Percentiles rank a stretch among this genome's conserved stretches.
Evolutionary conservation across 2,113 vertebrate genomes (phyloP).

Genomic region (Nesoenas mayeri): DNA sequence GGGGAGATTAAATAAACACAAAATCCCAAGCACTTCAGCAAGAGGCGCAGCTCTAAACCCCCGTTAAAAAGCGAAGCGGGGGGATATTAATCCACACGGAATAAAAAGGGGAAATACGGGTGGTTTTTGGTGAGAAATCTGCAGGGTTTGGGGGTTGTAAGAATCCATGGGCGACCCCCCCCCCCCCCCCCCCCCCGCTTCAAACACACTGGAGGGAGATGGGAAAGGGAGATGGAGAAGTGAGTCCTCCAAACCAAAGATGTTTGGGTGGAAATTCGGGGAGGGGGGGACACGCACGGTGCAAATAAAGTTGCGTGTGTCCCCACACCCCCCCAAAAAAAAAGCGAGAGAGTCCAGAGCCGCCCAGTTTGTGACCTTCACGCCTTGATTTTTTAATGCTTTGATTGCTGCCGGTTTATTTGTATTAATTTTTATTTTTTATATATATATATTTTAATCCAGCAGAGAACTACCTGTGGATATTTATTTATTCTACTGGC

Average conservation of each 20-base stretch:
- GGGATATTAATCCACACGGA: neutral
- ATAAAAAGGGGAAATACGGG: neutral
- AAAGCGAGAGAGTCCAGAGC: neutral
- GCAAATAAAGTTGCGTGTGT: neutral
- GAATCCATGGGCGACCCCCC: neutral
- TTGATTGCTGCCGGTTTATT: neutral
- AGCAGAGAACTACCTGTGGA: neutral
- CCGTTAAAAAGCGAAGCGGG: neutral
- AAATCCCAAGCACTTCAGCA: neutral
- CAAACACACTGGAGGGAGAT: neutral
- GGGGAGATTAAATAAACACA: neutral
- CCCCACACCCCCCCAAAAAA: neutral
- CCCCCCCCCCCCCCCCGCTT: neutral
- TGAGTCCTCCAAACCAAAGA: accelerated
- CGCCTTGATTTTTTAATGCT: neutral
- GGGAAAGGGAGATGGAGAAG: neutral
- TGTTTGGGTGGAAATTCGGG: neutral
- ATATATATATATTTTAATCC: neutral
- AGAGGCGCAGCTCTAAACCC: neutral
- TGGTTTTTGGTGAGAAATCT: neutral
- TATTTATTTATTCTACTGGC: neutral
- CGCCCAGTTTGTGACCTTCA: neutral
- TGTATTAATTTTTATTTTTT: neutral
- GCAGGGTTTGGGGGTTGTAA: too few relatives aligned
- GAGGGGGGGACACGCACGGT: too few relatives aligned